phyloP scores from a whole-genome alignment of 2,797 vertebrate genomes.

The Tauraco hartlaubi region DNA sequence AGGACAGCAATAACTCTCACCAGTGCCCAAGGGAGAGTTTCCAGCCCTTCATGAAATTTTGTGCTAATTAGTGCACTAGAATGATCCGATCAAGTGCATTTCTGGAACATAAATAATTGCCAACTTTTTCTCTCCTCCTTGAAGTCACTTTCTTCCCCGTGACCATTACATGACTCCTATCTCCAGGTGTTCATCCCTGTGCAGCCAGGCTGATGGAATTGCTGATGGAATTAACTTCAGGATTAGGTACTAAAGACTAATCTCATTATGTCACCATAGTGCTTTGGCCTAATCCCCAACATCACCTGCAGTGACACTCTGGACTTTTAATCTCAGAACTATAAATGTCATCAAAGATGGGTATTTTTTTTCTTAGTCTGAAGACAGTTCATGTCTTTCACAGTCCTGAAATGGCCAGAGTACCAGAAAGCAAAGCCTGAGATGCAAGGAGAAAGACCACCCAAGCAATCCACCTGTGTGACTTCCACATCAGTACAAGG shows the following conservation, averaged over 20 bases:
- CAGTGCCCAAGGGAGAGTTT: not conserved
- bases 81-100: not conserved
- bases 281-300: conserved; percentile 11
- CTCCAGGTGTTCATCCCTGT: not conserved
- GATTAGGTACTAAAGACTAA: conserved; percentile 34
- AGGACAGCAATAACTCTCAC: not conserved
- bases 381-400: not conserved
- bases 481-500: not conserved
- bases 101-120: not conserved
- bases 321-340: conserved; percentile 22
- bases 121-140: not conserved
- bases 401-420: not conserved
- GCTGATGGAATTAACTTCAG: conserved; percentile 23
- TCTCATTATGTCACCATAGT: conserved; percentile 35
- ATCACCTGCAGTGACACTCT: not conserved
- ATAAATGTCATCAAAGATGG: conserved; percentile 15
- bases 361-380: not conserved
- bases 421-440: not conserved
- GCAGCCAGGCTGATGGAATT: not conserved
- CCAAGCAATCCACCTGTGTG: not conserved
- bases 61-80: not conserved
- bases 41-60: not conserved
- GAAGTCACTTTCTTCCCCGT: not conserved
- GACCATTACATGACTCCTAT: not conserved
- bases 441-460: not conserved